Evolutionary conservation across 2,888 invertebrate species (phyloP).

Genomic region (Ptycholaimellus sp.): DNA sequence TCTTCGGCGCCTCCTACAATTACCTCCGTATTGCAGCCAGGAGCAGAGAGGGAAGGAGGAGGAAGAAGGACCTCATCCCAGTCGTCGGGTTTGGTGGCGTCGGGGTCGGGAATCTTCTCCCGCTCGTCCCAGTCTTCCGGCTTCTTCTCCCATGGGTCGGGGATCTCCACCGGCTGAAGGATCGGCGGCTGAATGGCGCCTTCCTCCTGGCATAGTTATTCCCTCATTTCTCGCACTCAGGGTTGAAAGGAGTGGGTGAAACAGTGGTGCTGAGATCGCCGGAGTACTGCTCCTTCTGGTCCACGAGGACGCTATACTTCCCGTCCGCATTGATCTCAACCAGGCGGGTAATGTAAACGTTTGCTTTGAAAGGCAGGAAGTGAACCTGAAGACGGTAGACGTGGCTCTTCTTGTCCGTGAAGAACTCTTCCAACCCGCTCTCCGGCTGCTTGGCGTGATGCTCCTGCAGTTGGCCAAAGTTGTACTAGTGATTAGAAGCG

Average conservation of each 20-base stretch:
- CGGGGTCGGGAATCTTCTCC: slow-evolving; percentile 62
- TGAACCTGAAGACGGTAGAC: slow-evolving; percentile 51
- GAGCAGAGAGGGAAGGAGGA: too few relatives aligned
- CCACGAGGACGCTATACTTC: slow-evolving; percentile 52
- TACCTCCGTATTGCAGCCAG: too few relatives aligned
- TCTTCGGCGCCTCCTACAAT: slow-evolving; percentile 66
- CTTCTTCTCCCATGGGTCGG: slow-evolving; percentile 54
- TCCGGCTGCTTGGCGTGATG: slow-evolving; percentile 80
- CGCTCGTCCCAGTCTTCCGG: slow-evolving; percentile 92
- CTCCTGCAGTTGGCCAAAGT: slow-evolving; percentile 34
- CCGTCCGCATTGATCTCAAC: slow-evolving; percentile 46
- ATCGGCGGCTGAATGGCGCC: slow-evolving; percentile 48
- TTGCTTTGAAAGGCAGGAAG: too few relatives aligned
- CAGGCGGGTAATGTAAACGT: too few relatives aligned
- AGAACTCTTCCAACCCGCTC: slow-evolving; percentile 34
- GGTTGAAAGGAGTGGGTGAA: not conserved
- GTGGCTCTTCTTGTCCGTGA: slow-evolving; percentile 72
- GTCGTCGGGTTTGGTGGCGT: slow-evolving; percentile 65
- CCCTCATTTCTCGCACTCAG: not conserved
- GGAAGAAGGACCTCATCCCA: slow-evolving; percentile 35
- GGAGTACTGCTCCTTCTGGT: slow-evolving; percentile 35
- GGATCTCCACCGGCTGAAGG: slow-evolving; percentile 76
- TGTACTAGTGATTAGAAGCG: not conserved
- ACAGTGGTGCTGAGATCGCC: slow-evolving; percentile 15
- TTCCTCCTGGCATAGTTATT: too few relatives aligned